Conservation (phyloP, 1,140 invertebrate species). For the Lordiphosa clarofinis region DNA sequence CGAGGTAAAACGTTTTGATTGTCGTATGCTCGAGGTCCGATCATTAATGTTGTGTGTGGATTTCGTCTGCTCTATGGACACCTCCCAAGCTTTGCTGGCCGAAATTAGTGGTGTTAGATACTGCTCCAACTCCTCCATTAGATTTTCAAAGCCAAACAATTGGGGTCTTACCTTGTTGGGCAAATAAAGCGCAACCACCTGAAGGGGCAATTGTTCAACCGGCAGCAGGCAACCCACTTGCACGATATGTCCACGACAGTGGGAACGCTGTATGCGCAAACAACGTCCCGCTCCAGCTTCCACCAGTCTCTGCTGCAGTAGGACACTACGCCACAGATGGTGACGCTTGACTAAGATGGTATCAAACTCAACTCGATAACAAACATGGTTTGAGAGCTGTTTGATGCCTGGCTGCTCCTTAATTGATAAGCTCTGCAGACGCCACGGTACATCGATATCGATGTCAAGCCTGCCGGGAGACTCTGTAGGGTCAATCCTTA, state of each 20-base stretch:
- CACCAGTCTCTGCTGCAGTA: slow-evolving; percentile 8
- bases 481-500: neutral
- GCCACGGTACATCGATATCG: slow-evolving; percentile 31
- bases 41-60: neutral
- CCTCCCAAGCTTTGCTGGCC: slow-evolving; percentile 2
- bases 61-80: neutral
- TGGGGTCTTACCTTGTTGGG: neutral
- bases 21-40: neutral
- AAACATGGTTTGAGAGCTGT: neutral
- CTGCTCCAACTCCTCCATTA: slow-evolving; percentile 7
- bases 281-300: slow-evolving; percentile 7
- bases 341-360: neutral
- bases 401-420: slow-evolving; percentile 8
- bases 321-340: neutral
- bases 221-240: slow-evolving; percentile 14
- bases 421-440: slow-evolving; percentile 13
- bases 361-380: neutral
- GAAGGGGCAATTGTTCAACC: neutral
- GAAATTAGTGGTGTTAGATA: slow-evolving; percentile 7
- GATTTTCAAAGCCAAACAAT: neutral
- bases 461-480: slow-evolving; percentile 2
- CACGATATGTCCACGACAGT: neutral
- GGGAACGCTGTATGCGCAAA: slow-evolving; percentile 28
- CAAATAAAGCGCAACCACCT: slow-evolving; percentile 9
- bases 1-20: neutral